phyloP scores from a whole-genome alignment of 1,140 invertebrate species.

The Trichogramma pretiosum region DNA sequence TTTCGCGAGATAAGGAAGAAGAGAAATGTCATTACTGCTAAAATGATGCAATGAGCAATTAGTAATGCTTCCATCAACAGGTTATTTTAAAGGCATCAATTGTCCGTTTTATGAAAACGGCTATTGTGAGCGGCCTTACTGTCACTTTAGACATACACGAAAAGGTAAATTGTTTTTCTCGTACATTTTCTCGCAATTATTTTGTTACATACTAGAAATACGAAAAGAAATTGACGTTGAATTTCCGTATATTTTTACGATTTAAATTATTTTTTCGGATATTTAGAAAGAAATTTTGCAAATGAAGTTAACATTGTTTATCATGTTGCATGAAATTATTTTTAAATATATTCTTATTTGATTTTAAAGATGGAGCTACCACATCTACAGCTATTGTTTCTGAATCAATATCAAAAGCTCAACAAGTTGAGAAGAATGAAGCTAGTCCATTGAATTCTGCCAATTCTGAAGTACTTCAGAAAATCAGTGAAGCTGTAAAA shows the following conservation, averaged over 20 bases:
- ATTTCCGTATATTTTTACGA: too few relatives aligned
- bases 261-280: too few relatives aligned
- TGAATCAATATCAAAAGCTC: slow-evolving; percentile 16
- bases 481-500: slow-evolving; percentile 46
- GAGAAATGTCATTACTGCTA: too few relatives aligned
- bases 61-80: slow-evolving; percentile 76
- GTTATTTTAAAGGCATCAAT: slow-evolving; percentile 70
- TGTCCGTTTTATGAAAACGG: slow-evolving; percentile 77
- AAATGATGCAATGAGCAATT: too few relatives aligned
- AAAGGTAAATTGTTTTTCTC: too few relatives aligned
- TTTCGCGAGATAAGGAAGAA: too few relatives aligned
- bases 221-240: too few relatives aligned
- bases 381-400: slow-evolving; percentile 3
- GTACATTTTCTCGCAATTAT: too few relatives aligned
- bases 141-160: slow-evolving; percentile 76
- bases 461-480: slow-evolving; percentile 34
- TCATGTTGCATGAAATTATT: not conserved
- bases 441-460: slow-evolving; percentile 8
- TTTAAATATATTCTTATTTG: not conserved
- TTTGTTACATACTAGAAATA: too few relatives aligned
- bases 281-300: too few relatives aligned
- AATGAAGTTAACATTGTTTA: too few relatives aligned
- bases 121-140: slow-evolving; percentile 75
- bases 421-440: slow-evolving; percentile 11
- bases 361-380: slow-evolving; percentile 10